Percentiles rank a stretch among this genome's conserved stretches.
phyloP scores from a whole-genome alignment of 2,113 vertebrate species.

The Vidua macroura region DNA sequence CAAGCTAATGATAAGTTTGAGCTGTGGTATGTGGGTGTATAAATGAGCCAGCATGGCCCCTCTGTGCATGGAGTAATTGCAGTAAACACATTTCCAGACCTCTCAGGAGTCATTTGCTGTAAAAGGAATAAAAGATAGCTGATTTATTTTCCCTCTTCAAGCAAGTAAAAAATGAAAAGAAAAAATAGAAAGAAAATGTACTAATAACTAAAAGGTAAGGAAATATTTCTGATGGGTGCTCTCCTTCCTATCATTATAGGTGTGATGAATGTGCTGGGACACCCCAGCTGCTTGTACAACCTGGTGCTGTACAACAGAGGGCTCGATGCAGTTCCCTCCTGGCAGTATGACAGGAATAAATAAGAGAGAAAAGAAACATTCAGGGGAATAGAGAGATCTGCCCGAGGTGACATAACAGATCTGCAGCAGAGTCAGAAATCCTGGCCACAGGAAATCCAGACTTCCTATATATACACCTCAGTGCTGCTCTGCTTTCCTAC shows the following conservation, averaged over 20 bases:
- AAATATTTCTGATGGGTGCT: background rate
- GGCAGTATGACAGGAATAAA: background rate
- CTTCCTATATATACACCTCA: background rate
- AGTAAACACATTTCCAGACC: constrained; percentile 17
- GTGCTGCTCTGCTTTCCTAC: background rate
- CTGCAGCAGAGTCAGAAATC: background rate
- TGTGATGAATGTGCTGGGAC: background rate
- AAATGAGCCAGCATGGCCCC: background rate
- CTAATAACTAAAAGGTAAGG: constrained; percentile 8
- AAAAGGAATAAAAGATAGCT: background rate
- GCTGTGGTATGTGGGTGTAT: background rate
- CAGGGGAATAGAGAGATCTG: background rate
- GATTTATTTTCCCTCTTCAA: constrained; percentile 15
- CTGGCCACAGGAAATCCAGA: background rate
- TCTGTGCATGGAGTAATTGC: background rate
- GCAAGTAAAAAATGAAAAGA: background rate
- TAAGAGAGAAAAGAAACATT: background rate
- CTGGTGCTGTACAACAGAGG: background rate
- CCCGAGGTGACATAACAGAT: background rate
- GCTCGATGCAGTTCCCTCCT: background rate
- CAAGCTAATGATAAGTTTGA: constrained; percentile 19
- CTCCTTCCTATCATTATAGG: background rate
- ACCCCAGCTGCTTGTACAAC: background rate
- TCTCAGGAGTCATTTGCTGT: constrained; percentile 28
- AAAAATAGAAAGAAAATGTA: background rate